A percentile compares a stretch with the other conserved stretches of the same genome.
Conservation (phyloP, 2,113 vertebrate species). For the Tonatia bakeri region DNA sequence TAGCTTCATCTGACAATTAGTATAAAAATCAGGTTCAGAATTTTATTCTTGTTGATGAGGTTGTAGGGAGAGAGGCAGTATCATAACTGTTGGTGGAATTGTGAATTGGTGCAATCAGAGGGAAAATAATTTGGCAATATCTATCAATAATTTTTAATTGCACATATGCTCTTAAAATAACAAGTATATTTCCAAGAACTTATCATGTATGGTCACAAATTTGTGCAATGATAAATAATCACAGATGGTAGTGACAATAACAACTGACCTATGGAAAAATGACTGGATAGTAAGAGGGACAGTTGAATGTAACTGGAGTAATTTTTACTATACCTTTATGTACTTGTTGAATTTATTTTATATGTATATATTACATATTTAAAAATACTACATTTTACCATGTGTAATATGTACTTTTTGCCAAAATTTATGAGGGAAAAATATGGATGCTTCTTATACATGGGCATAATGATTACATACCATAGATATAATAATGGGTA, state of each 20-base stretch:
- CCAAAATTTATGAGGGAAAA: too few species aligned
- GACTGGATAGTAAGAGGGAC: background rate
- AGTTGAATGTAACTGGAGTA: background rate
- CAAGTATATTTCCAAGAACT: background rate
- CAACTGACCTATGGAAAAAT: background rate
- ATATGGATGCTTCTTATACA: too few species aligned
- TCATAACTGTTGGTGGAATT: background rate
- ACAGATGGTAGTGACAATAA: background rate
- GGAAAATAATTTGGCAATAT: background rate
- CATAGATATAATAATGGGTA: too few species aligned
- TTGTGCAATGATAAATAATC: background rate
- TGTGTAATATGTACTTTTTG: too few species aligned
- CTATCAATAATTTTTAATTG: background rate
- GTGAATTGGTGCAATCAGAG: background rate
- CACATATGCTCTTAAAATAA: background rate
- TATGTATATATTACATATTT: background rate
- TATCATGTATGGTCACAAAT: background rate
- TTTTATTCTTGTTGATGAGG: background rate
- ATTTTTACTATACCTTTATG: background rate
- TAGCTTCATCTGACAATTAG: background rate
- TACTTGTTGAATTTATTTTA: constrained; percentile 16
- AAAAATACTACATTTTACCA: background rate
- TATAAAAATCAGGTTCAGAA: background rate
- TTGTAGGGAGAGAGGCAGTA: background rate
- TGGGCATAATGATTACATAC: too few species aligned